A percentile compares a stretch with the other conserved stretches of the same genome.
phyloP scores from a whole-genome alignment of 2,888 invertebrate genomes.

The Drosophila mimica region DNA sequence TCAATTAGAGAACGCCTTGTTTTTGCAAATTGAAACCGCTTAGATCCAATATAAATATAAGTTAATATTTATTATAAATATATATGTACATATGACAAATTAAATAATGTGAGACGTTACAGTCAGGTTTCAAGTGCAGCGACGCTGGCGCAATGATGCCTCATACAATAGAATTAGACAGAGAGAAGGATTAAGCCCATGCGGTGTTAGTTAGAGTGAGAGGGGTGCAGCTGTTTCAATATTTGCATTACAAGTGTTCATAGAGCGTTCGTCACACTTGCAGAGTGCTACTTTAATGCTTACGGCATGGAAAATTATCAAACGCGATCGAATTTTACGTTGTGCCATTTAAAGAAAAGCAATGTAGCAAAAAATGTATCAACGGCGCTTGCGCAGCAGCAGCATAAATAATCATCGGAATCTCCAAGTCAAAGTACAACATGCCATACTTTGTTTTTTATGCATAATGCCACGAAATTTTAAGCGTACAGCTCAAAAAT shows the following conservation, averaged over 20 bases:
- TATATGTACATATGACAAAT: conserved; percentile 16
- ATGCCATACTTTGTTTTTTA: conserved; percentile 24
- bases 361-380: conserved; percentile 45
- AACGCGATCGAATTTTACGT: conserved; percentile 43
- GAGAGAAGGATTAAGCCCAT: neutral
- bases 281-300: conserved; percentile 21
- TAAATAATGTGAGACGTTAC: conserved; percentile 24
- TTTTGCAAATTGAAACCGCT: conserved; percentile 20
- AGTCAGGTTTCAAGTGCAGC: conserved; percentile 47
- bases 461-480: conserved; percentile 50
- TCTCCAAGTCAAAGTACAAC: conserved; percentile 38
- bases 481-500: conserved; percentile 34
- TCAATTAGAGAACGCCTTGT: conserved; percentile 25
- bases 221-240: neutral
- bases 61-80: neutral
- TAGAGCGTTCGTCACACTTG: conserved; percentile 40
- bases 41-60: neutral
- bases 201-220: neutral
- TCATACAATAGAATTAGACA: conserved; percentile 2
- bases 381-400: conserved; percentile 69
- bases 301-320: conserved; percentile 64
- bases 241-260: conserved; percentile 26
- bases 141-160: conserved; percentile 34
- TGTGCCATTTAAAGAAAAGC: conserved; percentile 51
- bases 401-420: conserved; percentile 8